phyloP scores from a whole-genome alignment of 2,888 invertebrate species.

The Cerastoderma edule region DNA sequence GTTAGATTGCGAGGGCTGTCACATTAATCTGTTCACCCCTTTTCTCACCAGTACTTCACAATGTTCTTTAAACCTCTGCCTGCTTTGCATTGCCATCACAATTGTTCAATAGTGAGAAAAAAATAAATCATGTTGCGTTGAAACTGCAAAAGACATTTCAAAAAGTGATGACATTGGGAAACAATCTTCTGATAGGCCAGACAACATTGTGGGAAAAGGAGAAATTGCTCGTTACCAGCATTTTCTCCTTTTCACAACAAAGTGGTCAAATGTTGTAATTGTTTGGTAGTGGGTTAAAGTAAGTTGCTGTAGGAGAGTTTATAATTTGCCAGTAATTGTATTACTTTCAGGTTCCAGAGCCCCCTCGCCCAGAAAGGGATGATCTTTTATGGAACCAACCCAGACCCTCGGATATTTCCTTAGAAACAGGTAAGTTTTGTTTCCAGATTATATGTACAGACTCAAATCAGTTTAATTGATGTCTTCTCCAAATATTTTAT shows the following conservation, averaged over 20 bases:
- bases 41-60: too few species aligned
- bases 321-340: not conserved
- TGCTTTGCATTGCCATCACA: too few species aligned
- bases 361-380: constrained; percentile 63
- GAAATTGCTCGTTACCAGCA: not conserved
- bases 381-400: constrained; percentile 74
- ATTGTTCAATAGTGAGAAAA: too few species aligned
- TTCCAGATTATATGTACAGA: too few species aligned
- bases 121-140: too few species aligned
- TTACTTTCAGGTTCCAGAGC: constrained; percentile 67
- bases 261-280: not conserved
- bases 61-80: too few species aligned
- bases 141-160: too few species aligned
- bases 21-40: too few species aligned
- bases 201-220: constrained; percentile 9
- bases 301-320: not conserved
- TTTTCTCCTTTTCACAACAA: not conserved
- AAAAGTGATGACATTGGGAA: too few species aligned
- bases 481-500: not conserved
- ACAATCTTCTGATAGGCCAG: too few species aligned
- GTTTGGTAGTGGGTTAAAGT: not conserved
- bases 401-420: constrained; percentile 27
- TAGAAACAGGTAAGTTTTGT: constrained; percentile 45
- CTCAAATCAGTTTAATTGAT: too few species aligned
- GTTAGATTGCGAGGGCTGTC: too few species aligned